Evolutionary conservation across 1,140 invertebrate species (phyloP).

Genomic region (Choristoneura fumiferana): DNA sequence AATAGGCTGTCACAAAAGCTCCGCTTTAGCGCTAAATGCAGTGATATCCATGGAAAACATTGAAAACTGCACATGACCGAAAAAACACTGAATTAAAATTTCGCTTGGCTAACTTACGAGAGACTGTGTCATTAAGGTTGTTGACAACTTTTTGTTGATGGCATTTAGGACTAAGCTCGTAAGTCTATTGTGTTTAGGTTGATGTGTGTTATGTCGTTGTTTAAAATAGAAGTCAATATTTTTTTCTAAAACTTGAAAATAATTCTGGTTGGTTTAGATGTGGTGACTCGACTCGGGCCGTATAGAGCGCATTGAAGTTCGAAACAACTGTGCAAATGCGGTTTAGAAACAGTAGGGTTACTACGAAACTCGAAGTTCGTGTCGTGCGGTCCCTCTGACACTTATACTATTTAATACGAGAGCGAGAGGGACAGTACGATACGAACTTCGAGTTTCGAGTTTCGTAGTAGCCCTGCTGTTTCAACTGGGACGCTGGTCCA

Average conservation of each 20-base stretch:
- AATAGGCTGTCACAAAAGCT: conserved; percentile 11
- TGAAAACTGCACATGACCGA: neutral
- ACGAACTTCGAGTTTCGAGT: too few species aligned
- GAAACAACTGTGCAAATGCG: conserved; percentile 6
- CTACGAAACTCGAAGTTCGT: too few species aligned
- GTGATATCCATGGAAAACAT: neutral
- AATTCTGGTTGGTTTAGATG: neutral
- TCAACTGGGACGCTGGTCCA: too few species aligned
- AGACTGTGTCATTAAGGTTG: too few species aligned
- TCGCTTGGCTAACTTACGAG: too few species aligned
- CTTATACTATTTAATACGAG: too few species aligned
- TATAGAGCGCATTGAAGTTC: neutral
- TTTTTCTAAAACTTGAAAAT: too few species aligned
- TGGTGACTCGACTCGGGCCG: too few species aligned
- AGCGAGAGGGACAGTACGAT: too few species aligned
- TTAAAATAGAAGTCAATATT: neutral
- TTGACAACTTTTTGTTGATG: too few species aligned
- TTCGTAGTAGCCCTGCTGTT: too few species aligned
- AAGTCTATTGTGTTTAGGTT: neutral
- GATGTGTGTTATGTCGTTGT: neutral
- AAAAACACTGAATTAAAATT: neutral
- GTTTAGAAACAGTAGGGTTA: conserved; percentile 5
- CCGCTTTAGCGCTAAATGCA: neutral
- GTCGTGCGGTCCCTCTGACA: too few species aligned
- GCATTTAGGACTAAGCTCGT: neutral